Base-by-base conservation (phyloP, 2,113 vertebrate species). In the Gasterosteus nipponicus region DNA sequence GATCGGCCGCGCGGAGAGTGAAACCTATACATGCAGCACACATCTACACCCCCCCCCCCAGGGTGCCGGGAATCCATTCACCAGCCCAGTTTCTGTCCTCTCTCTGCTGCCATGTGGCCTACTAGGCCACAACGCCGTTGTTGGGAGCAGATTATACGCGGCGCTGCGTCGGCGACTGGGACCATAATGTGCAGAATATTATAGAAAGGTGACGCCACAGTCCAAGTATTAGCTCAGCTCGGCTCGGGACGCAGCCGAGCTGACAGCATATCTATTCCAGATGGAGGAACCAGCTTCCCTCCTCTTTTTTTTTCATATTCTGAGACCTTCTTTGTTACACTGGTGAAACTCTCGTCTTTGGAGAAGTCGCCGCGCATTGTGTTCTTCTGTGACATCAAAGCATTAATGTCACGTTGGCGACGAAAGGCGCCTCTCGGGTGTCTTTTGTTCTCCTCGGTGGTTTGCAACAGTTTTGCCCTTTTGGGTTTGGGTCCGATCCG, bases 1-100 rank as follows among this genome's bases (percentile, higher is more conserved):
- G 78, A 77, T 74, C 71, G 51, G 63, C 57, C 83, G 72, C 2
- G 60, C 85, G 68, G 84, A 88, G 84, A 88, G 87, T 89, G 79
- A 86, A 67, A 88, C 76, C 79, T 68, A 57, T 79, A 81, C 84
- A 83, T 77, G 59, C 22, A 75, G 65, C 47, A 39, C 73, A 67
- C 76, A 75, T 87, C 19, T 38, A 11, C 47, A 71, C 35, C 47
- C 5, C 76, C 70, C 11, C 46, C 22, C 22, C 22, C 22, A 26
- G 22, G 22, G 61, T 74, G 64, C 70, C 7, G 22, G n/a, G 66
- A 72, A 74, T 82, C 66, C 47, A 10, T 6, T 38, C 46, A 18
- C 19, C 26, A 49, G 60, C 31, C 53, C 19, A 2, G 51, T 29
- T 54, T 44, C 44, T 58, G 18, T 73, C 57, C 19, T 65, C 75